Evolutionary conservation across 2,888 invertebrate genomes (phyloP), one percentile per base, ranked within the genome.

Genomic region (Melanotus villosus): DNA sequence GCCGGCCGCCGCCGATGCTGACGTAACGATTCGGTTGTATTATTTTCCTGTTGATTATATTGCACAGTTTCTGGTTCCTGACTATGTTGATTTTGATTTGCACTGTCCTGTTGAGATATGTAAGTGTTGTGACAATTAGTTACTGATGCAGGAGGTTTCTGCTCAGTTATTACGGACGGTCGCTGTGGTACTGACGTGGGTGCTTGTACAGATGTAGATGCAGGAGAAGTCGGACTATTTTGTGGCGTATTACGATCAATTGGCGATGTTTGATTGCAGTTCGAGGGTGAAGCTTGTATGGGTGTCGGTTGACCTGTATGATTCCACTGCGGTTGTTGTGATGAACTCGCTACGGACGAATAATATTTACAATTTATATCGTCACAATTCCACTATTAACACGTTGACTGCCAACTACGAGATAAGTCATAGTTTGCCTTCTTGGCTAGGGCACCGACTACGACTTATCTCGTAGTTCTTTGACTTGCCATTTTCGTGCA

Each of bases 151-250:
- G 74, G 71, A 32, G 75, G 65, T 66, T 79, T 80, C 65, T 80
- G 81, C 68, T 82, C 84, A n/a, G 83, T 80, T 26, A 81, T 82
- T 43, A 82, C 81, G 38, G 82, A 80, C 41, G 81, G 81, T 62
- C 82, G 76, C 57, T 79, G 79, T 12, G 72, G 56, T 52, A 72
- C 45, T 45, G 72, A 66, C 43, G 71, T 56, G 43, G 70, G 65
- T 65, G 73, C 63, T 54, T 66, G 59, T 58, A 70, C 59, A 9
- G 73, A 59, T 58, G 72, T 63, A 9, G 73, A 59, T 58, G 72
- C 65, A 30, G 78, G 76, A 54, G 77, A 77, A 41, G 78, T 77
- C 19, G 83, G 80, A 73, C 78, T 81, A 63, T 74, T 79, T 70
- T 82, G 80, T 36, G 80, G 79, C 60, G 80, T 77, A 70, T 77